Base-by-base conservation (phyloP, 2,888 invertebrate genomes). In the Ferdinandea cuprea region DNA sequence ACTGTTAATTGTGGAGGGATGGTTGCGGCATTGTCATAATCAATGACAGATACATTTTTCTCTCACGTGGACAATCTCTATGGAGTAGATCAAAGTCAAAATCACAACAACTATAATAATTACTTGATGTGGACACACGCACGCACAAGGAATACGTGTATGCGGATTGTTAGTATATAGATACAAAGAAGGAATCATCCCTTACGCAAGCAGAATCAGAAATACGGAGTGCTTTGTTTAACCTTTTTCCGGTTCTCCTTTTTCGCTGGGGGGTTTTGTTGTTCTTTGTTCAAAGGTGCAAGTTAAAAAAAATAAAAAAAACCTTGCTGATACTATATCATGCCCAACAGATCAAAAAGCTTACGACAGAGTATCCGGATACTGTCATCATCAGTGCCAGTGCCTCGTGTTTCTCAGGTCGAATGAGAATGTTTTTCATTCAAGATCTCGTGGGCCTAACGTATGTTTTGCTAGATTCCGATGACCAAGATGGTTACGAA, bases 1-100 rank as follows among this genome's bases (percentile, higher is more conserved):
- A 56, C 35, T 37, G n/a, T 21, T 37, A 21, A n/a, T 21, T n/a
- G 7, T 0, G 7, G 44, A 17, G 56, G 56, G 56, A 13, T 37
- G 21, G 56, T 19, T 15, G 54, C 8, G 46, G 7, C 1, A 65
- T 59, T 81, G 71, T 30, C 71, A 54, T 77, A 66, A 81, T 61
- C 76, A 76, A 54, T 66, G 76, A 72, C 54, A 68, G 59, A 66
- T 71, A 72, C 3, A 28, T 48, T 65, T 52, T 66, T 66, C 54
- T 56, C 58, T 71, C 81, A 81, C 81, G 81, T 81, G 81, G 59
- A 76, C 61, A 59, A 46, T n/a, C 46, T 66, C 69, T 30, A 40
- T 81, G 42, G 58, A 65, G 68, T 61, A n/a, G 40, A 28, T 9
- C 30, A 30, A 19, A 32, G 17, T 25, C 9, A 8, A 61, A 46